These are phyloP conservation scores for Hermetia illucens DNA, from an alignment of 1,140 invertebrate genomes.

Conservation along the genomic window DNA sequence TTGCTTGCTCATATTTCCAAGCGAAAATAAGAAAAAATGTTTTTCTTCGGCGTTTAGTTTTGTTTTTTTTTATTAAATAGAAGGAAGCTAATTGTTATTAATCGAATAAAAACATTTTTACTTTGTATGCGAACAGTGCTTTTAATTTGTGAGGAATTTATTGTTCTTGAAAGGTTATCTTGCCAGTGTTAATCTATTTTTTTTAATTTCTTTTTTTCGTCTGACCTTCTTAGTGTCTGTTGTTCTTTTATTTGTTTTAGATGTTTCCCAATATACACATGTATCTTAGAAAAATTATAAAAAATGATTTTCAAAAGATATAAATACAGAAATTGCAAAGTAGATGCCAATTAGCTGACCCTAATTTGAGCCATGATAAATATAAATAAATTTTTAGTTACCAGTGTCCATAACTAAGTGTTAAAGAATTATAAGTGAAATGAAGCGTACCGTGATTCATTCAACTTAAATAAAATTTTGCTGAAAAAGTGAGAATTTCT, in stretches of 20 bases:
- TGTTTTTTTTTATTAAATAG: conserved; percentile 1
- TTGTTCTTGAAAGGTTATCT: too few relatives aligned
- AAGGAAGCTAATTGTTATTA: conserved; percentile 8
- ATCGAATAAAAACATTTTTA: conserved; percentile 19
- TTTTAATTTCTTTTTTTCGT: not conserved
- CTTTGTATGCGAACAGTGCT: conserved; percentile 30
- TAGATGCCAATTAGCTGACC: too few relatives aligned
- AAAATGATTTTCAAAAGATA: not conserved
- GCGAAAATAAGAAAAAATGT: not conserved
- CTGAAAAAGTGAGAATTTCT: too few relatives aligned
- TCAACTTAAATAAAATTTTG: too few relatives aligned
- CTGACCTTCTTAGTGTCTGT: not conserved
- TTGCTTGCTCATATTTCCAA: too few relatives aligned
- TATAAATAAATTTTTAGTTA: too few relatives aligned
- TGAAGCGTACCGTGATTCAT: too few relatives aligned
- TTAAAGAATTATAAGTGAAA: too few relatives aligned
- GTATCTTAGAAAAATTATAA: not conserved
- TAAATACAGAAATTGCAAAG: too few relatives aligned
- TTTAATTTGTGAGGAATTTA: conserved; percentile 32
- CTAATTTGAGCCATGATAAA: too few relatives aligned
- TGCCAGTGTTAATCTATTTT: too few relatives aligned
- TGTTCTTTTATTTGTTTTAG: not conserved
- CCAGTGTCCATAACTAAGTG: too few relatives aligned
- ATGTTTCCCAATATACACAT: not conserved
- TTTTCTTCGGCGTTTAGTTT: not conserved